Percentiles rank a stretch among this genome's conserved stretches.
Conservation (phyloP, 2,888 invertebrate species). For the Archips xylosteana region DNA sequence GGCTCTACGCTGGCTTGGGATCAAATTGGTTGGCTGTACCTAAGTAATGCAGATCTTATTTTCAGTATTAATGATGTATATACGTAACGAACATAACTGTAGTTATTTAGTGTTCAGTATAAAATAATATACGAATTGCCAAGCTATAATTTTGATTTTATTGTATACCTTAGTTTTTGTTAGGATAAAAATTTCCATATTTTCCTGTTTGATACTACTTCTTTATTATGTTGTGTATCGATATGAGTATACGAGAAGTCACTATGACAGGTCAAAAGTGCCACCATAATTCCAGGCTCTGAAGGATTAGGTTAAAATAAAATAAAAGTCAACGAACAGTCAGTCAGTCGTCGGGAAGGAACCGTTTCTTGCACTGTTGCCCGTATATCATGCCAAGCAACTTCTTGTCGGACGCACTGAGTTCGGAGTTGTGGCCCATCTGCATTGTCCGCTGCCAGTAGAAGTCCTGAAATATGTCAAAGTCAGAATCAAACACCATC, state of each 20-base stretch:
- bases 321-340: not conserved
- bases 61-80: not conserved
- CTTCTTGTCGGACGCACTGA: constrained; percentile 55
- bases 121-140: not conserved
- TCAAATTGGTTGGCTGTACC: too few species aligned
- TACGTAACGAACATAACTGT: not conserved
- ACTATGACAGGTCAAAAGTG: too few species aligned
- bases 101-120: not conserved
- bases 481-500: too few species aligned
- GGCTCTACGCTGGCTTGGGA: too few species aligned
- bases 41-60: not conserved
- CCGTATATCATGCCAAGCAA: constrained; percentile 57
- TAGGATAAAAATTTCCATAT: too few species aligned
- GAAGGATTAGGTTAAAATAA: too few species aligned
- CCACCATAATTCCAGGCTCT: too few species aligned
- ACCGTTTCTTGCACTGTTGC: constrained; percentile 53
- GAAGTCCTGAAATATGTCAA: constrained; percentile 55
- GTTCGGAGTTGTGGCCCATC: constrained; percentile 61
- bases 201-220: too few species aligned
- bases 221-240: too few species aligned
- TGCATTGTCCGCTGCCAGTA: constrained; percentile 66
- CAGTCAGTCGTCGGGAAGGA: not conserved
- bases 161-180: too few species aligned
- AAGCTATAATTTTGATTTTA: not conserved
- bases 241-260: too few species aligned